Conservation (phyloP, 2,888 invertebrate species). For the Scaptomyza parva region DNA sequence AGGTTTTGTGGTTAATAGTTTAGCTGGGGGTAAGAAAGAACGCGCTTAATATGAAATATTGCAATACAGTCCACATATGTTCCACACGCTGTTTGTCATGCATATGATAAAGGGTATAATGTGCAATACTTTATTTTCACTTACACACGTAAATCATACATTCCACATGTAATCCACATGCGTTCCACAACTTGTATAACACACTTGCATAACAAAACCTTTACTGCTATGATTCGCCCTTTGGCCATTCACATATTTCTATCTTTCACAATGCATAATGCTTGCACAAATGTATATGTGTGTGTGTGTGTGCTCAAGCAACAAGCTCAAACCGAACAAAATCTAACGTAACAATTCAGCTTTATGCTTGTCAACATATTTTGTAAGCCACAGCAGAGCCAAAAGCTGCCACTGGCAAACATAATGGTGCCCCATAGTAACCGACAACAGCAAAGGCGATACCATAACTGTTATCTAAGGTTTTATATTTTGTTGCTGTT, state of each 20-base stretch:
- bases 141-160: background rate
- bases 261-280: conserved; percentile 16
- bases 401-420: conserved; percentile 46
- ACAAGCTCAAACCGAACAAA: conserved; percentile 27
- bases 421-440: conserved; percentile 57
- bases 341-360: conserved; percentile 58
- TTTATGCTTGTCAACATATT: conserved; percentile 77
- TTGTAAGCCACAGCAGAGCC: conserved; percentile 57
- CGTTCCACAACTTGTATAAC: background rate
- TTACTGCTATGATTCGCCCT: background rate
- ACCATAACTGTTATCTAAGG: conserved; percentile 78
- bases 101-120: too few species aligned
- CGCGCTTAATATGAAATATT: background rate
- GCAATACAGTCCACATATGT: background rate
- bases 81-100: background rate
- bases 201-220: background rate
- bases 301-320: conserved; percentile 23
- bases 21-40: background rate
- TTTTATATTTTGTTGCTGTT: conserved; percentile 44
- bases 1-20: background rate
- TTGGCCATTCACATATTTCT: conserved; percentile 18
- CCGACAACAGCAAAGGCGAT: conserved; percentile 54
- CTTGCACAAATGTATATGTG: background rate
- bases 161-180: conserved; percentile 4
- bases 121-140: too few species aligned